Conservation (phyloP, 2,888 invertebrate genomes). For the Eupithecia inturbata region DNA sequence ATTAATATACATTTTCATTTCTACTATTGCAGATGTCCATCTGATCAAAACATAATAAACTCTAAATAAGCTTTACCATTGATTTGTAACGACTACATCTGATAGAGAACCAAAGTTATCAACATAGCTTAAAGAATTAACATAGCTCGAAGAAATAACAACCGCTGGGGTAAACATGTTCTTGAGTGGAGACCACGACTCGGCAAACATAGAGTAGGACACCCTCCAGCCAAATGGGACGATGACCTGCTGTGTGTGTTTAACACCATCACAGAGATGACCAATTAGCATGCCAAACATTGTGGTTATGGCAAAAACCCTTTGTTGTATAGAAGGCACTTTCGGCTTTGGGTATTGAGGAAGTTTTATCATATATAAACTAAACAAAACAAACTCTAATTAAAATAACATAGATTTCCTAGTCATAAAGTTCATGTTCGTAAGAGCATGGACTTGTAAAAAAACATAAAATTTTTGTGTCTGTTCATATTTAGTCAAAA, state of each 20-base stretch:
- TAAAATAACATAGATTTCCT: neutral
- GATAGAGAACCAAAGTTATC: no score
- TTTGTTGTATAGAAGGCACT: neutral
- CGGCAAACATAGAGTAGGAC: no score
- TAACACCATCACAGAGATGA: no score
- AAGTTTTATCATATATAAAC: neutral
- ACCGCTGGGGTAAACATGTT: no score
- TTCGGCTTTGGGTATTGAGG: neutral
- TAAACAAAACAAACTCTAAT: neutral
- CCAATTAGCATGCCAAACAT: neutral
- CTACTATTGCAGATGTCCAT: neutral
- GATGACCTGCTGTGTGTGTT: no score
- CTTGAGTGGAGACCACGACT: no score
- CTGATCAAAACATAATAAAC: neutral
- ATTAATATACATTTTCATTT: neutral
- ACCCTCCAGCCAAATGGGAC: no score
- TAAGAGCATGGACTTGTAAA: neutral
- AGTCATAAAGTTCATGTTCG: neutral
- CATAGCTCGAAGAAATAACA: no score
- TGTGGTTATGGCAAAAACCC: neutral
- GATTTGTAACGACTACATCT: no score
- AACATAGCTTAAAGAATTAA: no score
- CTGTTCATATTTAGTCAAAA: neutral
- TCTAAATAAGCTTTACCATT: neutral
- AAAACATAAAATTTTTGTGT: neutral